Conservation (phyloP, 2,888 invertebrate species). For the Actias luna region DNA sequence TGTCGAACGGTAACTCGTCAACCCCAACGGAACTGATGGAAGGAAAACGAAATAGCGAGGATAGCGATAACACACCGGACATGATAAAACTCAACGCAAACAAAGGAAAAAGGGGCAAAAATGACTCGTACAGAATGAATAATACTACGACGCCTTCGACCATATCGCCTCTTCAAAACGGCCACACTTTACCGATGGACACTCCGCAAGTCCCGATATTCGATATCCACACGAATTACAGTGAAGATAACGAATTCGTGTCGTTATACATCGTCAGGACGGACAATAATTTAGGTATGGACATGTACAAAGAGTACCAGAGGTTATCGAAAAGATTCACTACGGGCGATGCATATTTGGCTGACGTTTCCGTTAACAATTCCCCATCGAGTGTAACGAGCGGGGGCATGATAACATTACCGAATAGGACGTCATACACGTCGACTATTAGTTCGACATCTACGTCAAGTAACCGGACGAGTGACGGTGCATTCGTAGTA, state of each 20-base stretch:
- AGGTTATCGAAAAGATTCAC: constrained; percentile 73
- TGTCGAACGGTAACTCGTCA: constrained; percentile 75
- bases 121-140: constrained; percentile 64
- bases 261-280: constrained; percentile 71
- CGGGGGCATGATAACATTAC: constrained; percentile 67
- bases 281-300: constrained; percentile 71
- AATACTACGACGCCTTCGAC: constrained; percentile 74
- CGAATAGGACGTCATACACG: constrained; percentile 69
- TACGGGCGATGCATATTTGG: constrained; percentile 68
- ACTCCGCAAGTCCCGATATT: constrained; percentile 71
- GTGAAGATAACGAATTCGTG: constrained; percentile 73
- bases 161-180: constrained; percentile 74
- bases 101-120: constrained; percentile 58
- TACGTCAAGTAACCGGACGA: constrained; percentile 67
- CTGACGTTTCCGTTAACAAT: constrained; percentile 65
- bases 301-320: constrained; percentile 75
- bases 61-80: constrained; percentile 69
- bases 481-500: constrained; percentile 74
- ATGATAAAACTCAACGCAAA: constrained; percentile 52
- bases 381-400: constrained; percentile 78
- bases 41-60: constrained; percentile 42
- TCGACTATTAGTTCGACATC: constrained; percentile 71
- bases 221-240: constrained; percentile 69
- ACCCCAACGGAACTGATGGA: constrained; percentile 61
- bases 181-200: constrained; percentile 64